Base-by-base conservation (phyloP, 2,888 invertebrate genomes). In the Rotaria macrura region DNA sequence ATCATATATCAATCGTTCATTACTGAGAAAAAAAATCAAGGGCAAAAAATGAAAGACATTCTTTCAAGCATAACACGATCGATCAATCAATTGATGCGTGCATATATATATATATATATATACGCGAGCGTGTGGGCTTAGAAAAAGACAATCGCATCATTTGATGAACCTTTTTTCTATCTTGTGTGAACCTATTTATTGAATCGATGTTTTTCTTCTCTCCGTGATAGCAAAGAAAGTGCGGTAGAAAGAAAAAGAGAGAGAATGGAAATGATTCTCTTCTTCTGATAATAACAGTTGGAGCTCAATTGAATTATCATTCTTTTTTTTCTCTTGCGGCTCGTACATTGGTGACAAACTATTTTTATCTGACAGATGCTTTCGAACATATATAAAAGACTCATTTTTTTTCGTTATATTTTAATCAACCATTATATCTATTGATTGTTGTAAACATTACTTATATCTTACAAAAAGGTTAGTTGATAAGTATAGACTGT, bases 231-330 rank as follows among this genome's bases (percentile, higher is more conserved):
- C 17, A 65, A 65, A 34, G 34, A 17, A 20, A 65, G 55, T 14
- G 47, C 47, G 47, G 10, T 12, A 12, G 20, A 34, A 25, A 65
- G 17, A 34, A 25, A 65, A 25, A 34, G 34, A 34, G 25, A 54
- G 54, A 54, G 54, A 29, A 34, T 65, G 34, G 65, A 65, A 65
- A 34, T 34, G 65, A 65, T 65, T 65, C 34, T 65, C 65, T 65
- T 54, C 54, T 54, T 65, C 65, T 65, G 65, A 34, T 65, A 34
- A 34, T 34, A 65, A 65, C 65, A 65, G 65, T 65, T 65, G 65
- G 65, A 65, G 65, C 38, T 65, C 65, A 65, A 65, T 65, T 65
- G 65, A 65, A 65, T 34, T 65, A 65, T 65, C 65, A 65, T 65
- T 65, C 65, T 65, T 14, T 34, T 65, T n/a, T 65, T 34, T 65